Evolutionary conservation across 2,888 invertebrate genomes (phyloP).

Genomic region (Orthosia cruda): DNA sequence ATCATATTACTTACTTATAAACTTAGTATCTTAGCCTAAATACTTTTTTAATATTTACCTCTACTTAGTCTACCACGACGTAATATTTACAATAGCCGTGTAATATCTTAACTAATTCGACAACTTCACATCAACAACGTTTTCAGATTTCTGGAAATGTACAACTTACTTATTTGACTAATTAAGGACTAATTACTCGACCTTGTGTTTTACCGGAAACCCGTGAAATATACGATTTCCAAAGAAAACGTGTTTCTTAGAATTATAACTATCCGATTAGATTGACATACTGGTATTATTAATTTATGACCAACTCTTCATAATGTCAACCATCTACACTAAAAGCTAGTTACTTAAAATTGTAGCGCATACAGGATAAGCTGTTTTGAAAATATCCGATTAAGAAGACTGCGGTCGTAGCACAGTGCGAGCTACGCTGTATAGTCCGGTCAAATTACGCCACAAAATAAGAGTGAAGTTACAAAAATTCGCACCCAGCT

Average conservation of each 20-base stretch:
- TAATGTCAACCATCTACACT: background rate
- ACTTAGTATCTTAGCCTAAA: too few relatives aligned
- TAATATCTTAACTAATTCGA: slow-evolving; percentile 20
- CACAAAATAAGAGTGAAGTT: too few relatives aligned
- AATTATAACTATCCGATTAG: background rate
- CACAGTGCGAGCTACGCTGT: background rate
- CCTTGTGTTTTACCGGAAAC: background rate
- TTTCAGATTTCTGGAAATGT: background rate
- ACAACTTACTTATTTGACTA: background rate
- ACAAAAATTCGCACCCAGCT: too few relatives aligned
- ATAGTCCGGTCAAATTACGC: too few relatives aligned
- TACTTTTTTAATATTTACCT: background rate
- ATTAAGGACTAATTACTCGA: background rate
- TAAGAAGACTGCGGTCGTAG: background rate
- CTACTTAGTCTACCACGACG: slow-evolving; percentile 3
- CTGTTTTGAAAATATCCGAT: background rate
- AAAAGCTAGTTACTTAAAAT: background rate
- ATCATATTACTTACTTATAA: background rate
- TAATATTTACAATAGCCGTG: slow-evolving; percentile 24
- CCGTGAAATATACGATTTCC: background rate
- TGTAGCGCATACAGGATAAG: background rate
- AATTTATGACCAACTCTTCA: background rate
- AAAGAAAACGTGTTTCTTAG: background rate
- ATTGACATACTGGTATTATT: background rate
- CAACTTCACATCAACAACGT: background rate